A percentile compares a stretch with the other conserved stretches of the same genome.
phyloP scores from a whole-genome alignment of 2,797 vertebrate species.

The Lepus oiostolus region DNA sequence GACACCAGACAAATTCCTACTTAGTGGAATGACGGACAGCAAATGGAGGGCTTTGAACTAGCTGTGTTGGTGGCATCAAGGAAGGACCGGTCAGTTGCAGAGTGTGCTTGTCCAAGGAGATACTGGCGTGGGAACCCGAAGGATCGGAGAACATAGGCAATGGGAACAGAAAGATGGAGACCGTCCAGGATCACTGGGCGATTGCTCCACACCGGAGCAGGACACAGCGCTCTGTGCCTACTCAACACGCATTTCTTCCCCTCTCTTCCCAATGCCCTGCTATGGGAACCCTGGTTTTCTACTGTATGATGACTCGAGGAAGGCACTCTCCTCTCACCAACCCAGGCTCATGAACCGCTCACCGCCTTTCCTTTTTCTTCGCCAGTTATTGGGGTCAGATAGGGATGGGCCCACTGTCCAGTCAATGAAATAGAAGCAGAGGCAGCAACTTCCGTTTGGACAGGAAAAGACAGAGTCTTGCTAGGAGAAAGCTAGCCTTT shows the following conservation, averaged over 20 bases:
- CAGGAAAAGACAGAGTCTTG: constrained; percentile 34
- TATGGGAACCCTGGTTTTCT: neutral
- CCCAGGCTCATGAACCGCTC: neutral
- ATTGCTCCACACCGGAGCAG: neutral
- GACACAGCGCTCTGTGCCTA: neutral
- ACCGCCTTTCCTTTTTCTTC: neutral
- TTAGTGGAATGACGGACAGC: neutral
- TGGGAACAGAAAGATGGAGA: neutral
- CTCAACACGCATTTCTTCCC: neutral
- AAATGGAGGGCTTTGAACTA: neutral
- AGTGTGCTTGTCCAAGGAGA: neutral
- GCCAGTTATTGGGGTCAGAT: too few relatives aligned
- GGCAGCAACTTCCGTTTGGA: neutral
- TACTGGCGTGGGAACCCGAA: neutral
- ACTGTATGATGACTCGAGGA: neutral
- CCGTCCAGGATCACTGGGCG: neutral
- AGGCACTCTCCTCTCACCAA: neutral
- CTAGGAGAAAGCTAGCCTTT: constrained; percentile 56
- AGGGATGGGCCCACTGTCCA: neutral
- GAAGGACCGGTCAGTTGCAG: neutral
- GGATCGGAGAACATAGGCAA: neutral
- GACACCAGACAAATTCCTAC: neutral
- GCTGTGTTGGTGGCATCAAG: neutral
- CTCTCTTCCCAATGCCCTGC: neutral
- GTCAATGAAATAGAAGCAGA: neutral